Evolutionary conservation across 2,113 vertebrate genomes (phyloP).

Genomic region (Phrynosoma blainvillii): DNA sequence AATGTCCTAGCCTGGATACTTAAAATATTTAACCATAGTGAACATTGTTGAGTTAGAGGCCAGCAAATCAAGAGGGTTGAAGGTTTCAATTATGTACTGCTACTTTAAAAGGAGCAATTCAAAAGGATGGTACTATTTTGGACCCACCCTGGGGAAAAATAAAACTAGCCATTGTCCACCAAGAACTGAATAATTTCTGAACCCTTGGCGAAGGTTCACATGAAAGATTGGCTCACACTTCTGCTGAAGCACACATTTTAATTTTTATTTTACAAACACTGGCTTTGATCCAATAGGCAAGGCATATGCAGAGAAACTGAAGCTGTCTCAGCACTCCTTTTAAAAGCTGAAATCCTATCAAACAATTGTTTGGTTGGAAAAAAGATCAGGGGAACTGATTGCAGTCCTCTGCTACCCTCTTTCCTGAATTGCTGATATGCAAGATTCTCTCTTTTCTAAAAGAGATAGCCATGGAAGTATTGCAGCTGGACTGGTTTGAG

Average conservation of each 20-base stretch:
- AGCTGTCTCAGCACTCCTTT: not conserved
- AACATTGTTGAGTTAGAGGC: not conserved
- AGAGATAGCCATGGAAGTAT: not conserved
- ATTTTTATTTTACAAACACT: not conserved
- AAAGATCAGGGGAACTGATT: not conserved
- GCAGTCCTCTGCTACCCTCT: not conserved
- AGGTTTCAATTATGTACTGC: not conserved
- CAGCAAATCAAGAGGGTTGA: not conserved
- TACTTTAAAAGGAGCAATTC: not conserved
- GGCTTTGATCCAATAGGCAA: not conserved
- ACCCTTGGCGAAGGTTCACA: not conserved
- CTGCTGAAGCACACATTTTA: not conserved
- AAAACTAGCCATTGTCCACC: not conserved
- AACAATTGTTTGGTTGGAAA: not conserved
- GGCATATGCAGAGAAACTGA: not conserved
- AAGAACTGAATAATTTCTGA: not conserved
- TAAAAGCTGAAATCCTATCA: not conserved
- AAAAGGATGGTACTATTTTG: not conserved
- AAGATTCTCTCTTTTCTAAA: not conserved
- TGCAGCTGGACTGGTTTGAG: not conserved
- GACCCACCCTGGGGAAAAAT: not conserved
- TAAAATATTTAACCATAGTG: not conserved
- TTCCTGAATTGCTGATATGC: not conserved
- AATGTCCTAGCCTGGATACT: slow-evolving; percentile 9
- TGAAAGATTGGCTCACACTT: not conserved